These are phyloP conservation scores for Bellardia pandia DNA, from an alignment of 2,888 invertebrate species.

Conservation along the genomic window DNA sequence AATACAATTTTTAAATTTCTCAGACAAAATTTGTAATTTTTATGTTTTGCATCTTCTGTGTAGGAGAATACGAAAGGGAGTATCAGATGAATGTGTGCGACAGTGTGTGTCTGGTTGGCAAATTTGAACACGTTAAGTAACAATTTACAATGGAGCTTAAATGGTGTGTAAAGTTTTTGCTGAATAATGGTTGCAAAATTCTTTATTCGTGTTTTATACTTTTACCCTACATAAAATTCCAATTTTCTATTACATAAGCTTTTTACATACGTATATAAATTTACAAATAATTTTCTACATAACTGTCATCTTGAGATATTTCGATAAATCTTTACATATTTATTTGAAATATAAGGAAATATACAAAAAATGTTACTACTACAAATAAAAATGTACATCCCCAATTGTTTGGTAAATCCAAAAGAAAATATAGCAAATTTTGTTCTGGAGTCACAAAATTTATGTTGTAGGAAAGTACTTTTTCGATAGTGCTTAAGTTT, in stretches of 20 bases:
- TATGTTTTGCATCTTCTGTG: not conserved
- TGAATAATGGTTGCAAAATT: not conserved
- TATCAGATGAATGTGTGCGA: not conserved
- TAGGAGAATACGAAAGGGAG: not conserved
- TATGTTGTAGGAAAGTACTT: too few species aligned
- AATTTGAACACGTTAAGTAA: slow-evolving; percentile 19
- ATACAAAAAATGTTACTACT: too few species aligned
- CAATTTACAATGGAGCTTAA: slow-evolving; percentile 35
- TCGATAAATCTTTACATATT: not conserved
- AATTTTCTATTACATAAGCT: not conserved
- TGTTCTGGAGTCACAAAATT: too few species aligned
- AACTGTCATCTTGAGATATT: not conserved
- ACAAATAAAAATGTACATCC: too few species aligned
- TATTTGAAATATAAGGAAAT: not conserved
- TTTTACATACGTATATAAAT: not conserved
- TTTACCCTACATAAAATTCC: not conserved
- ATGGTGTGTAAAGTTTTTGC: slow-evolving; percentile 14
- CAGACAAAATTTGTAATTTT: too few species aligned
- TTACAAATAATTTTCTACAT: too few species aligned
- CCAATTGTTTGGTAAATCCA: too few species aligned
- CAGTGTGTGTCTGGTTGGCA: not conserved
- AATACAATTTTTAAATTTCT: too few species aligned
- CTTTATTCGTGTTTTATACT: not conserved
- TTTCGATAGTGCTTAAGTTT: too few species aligned
- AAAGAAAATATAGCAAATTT: too few species aligned